A percentile compares a stretch with the other conserved stretches of the same genome.
Evolutionary conservation across 2,888 invertebrate genomes (phyloP).

Genomic region (Linnaemya tessellans): DNA sequence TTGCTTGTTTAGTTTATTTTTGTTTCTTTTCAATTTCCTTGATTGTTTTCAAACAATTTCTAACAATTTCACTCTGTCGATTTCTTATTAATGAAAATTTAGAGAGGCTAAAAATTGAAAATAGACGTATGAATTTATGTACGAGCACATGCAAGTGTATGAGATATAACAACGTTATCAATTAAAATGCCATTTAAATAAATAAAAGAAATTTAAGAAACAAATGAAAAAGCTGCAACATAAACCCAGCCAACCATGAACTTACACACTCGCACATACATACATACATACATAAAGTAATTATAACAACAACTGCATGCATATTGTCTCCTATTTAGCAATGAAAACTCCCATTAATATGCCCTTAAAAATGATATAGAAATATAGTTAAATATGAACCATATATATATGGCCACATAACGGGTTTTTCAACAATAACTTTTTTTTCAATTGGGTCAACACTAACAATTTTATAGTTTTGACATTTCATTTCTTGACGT

Average conservation of each 20-base stretch:
- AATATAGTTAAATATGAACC: no score
- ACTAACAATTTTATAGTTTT: no score
- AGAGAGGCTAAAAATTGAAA: neutral
- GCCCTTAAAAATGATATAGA: neutral
- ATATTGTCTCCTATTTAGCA: slow-evolving; percentile 2
- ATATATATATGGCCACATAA: neutral
- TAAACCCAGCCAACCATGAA: slow-evolving; percentile 16
- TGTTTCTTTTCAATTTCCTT: slow-evolving; percentile 63
- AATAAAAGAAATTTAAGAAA: slow-evolving; percentile 22
- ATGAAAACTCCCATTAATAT: slow-evolving; percentile 19
- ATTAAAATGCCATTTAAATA: slow-evolving; percentile 16
- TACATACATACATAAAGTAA: neutral
- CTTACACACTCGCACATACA: neutral
- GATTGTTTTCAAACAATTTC: slow-evolving; percentile 49
- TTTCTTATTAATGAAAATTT: slow-evolving; percentile 52
- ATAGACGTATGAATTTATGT: neutral
- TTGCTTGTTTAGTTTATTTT: slow-evolving; percentile 27
- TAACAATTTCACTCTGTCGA: slow-evolving; percentile 59
- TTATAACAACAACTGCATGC: neutral
- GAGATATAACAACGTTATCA: neutral
- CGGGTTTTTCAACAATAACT: no score
- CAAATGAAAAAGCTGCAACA: slow-evolving; percentile 10
- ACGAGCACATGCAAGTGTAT: neutral
- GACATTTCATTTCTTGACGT: no score
- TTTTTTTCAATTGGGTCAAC: no score